Conservation (phyloP, 2,888 invertebrate genomes). For the Xestoiulus laeticollis region DNA sequence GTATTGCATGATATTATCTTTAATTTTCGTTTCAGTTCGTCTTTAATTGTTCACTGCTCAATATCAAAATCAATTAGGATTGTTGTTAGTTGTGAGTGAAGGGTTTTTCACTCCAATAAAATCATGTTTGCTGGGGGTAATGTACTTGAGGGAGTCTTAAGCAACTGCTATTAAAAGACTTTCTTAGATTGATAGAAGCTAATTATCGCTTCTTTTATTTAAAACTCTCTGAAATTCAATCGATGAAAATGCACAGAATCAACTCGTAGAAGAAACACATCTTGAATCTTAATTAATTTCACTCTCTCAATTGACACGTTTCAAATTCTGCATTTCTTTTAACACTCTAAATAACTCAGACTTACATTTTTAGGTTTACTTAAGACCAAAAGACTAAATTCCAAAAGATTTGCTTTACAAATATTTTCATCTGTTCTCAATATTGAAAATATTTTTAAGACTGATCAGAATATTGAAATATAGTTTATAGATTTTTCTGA, state of each 20-base stretch:
- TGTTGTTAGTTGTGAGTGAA: neutral
- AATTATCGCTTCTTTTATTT: neutral
- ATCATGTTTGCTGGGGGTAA: neutral
- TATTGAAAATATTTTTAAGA: no score
- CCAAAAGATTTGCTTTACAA: no score
- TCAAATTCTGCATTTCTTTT: slow-evolving; percentile 7
- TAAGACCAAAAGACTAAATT: no score
- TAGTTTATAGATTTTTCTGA: no score
- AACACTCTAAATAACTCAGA: neutral
- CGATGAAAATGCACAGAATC: neutral
- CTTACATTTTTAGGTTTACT: neutral
- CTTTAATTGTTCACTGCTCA: neutral
- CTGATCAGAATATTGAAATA: no score
- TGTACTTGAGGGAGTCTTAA: neutral
- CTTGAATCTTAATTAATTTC: neutral
- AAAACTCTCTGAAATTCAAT: neutral
- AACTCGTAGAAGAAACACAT: neutral
- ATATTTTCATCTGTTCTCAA: no score
- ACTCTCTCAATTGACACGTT: neutral
- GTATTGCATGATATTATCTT: no score
- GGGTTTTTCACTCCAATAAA: neutral
- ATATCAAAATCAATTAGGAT: neutral
- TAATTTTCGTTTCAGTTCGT: no score
- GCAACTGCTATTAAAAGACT: neutral
- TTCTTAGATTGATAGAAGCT: neutral